Conservation (phyloP, 2,888 invertebrate genomes). For the Caenorhabditis sp. region DNA sequence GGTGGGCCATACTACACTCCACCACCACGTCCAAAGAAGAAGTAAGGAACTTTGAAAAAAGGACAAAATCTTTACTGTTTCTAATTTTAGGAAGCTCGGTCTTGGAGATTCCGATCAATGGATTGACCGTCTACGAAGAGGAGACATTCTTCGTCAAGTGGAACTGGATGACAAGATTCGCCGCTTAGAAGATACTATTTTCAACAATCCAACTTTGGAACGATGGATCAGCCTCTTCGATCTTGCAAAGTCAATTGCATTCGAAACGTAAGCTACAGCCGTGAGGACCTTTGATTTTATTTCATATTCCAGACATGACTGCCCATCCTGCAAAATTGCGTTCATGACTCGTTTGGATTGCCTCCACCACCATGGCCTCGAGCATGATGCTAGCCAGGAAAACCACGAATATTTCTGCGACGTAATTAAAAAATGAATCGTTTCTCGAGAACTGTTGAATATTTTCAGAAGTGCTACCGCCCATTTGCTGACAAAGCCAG, state of each 20-base stretch:
- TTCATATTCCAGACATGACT: slow-evolving; percentile 75
- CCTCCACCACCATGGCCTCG: slow-evolving; percentile 73
- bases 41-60: slow-evolving; percentile 36
- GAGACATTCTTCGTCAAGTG: slow-evolving; percentile 78
- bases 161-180: slow-evolving; percentile 77
- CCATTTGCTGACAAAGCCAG: slow-evolving; percentile 48
- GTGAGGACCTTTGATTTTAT: no score
- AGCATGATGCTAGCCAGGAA: slow-evolving; percentile 72
- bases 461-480: slow-evolving; percentile 58
- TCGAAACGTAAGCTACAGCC: slow-evolving; percentile 71
- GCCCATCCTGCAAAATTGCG: slow-evolving; percentile 79
- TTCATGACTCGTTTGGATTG: slow-evolving; percentile 80
- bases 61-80: not conserved
- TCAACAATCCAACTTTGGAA: slow-evolving; percentile 67
- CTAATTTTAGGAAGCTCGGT: slow-evolving; percentile 73
- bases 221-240: slow-evolving; percentile 73
- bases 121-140: slow-evolving; percentile 77
- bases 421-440: slow-evolving; percentile 48
- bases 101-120: slow-evolving; percentile 77
- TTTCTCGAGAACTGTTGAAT: not conserved
- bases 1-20: slow-evolving; percentile 78
- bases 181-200: slow-evolving; percentile 70
- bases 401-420: slow-evolving; percentile 80
- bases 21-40: slow-evolving; percentile 66
- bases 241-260: slow-evolving; percentile 74